Base-by-base conservation (phyloP, 2,888 invertebrate species). In the Mactromeris polynyma region DNA sequence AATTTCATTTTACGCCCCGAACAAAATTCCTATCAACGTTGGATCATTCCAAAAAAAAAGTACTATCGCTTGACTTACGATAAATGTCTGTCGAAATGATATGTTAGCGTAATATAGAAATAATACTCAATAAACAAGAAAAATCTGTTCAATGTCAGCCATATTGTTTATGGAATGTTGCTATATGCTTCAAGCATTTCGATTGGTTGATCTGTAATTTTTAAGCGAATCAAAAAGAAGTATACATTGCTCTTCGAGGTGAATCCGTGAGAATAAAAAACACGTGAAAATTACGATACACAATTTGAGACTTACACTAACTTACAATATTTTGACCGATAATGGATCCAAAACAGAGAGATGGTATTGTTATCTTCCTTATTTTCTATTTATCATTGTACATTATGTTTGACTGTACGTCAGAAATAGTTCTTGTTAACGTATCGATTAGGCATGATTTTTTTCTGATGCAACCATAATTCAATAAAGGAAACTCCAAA, bases 81-180 rank as follows among this genome's bases (percentile, higher is more conserved):
- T 46, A 46, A 46, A 46, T 17, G 46, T 17, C 46, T 46, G 46
- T 46, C 46, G 17, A 46, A 17, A 9, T 11, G 46, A 46, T 11
- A 46, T 46, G 46, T 9, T 9, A 46, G 46, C 46, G 6, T 7
- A 46, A 46, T 46, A 46, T 46, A 17, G 46, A n/a, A 58, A 64
- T n/a, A n/a, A 26, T 26, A n/a, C 3, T 64, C 58, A 64, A 26
- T 26, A 64, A 64, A 64, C 26, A 3, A 3, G 2, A 26, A 64
- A 26, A 64, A 64, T 7, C 2, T n/a, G n/a, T 26, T 4, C n/a
- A 9, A 14, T 36, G 81, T 69, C 89, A 26, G 81, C 89, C 89
- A 89, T 91, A 84, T 90, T 89, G 89, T 88, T 90, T 88, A 83
- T 81, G 80, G 85, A 84, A 82, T 82, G 88, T 89, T 88, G 81